A percentile compares a stretch with the other conserved stretches of the same genome.
These are phyloP conservation scores for Drosophila nigritarsus DNA, from an alignment of 2,888 invertebrate species.

Conservation along the genomic window DNA sequence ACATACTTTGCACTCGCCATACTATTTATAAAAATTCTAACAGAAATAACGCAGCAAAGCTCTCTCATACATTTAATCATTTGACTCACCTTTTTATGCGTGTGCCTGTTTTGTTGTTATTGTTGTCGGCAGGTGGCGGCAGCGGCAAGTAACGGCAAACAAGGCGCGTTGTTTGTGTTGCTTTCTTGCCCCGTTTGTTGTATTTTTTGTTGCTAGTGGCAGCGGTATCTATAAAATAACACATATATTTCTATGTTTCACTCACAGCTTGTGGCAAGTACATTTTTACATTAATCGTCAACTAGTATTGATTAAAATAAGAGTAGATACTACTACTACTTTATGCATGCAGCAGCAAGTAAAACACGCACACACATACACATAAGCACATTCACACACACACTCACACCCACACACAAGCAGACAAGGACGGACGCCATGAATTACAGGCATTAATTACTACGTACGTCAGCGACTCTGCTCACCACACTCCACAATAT, in stretches of 20 bases:
- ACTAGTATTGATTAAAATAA: constrained; percentile 71
- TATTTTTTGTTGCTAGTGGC: constrained; percentile 27
- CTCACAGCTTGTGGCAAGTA: constrained; percentile 52
- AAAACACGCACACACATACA: constrained; percentile 50
- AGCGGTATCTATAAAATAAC: constrained; percentile 48
- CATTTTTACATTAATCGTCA: constrained; percentile 58
- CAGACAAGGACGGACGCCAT: constrained; percentile 47
- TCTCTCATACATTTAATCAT: constrained; percentile 23
- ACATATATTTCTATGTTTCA: constrained; percentile 39
- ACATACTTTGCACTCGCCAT: constrained; percentile 46
- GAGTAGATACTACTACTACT: constrained; percentile 28
- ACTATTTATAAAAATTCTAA: constrained; percentile 66
- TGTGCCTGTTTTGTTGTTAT: constrained; percentile 39
- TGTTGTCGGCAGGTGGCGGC: constrained; percentile 36
- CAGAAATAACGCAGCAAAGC: constrained; percentile 34
- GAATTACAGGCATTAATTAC: constrained; percentile 42
- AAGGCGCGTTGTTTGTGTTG: constrained; percentile 24
- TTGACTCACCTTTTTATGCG: constrained; percentile 63
- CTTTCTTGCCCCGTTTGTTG: constrained; percentile 5
- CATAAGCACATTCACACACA: constrained; percentile 1
- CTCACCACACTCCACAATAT: constrained; percentile 2
- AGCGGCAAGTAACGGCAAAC: constrained; percentile 28
- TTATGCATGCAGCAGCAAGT: constrained; percentile 55
- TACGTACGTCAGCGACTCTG: constrained; percentile 40
- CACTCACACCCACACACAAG: constrained; percentile 10